These are phyloP conservation scores for Pongo pygmaeus DNA, from an alignment of 2,113 vertebrate species.

Conservation along the genomic window DNA sequence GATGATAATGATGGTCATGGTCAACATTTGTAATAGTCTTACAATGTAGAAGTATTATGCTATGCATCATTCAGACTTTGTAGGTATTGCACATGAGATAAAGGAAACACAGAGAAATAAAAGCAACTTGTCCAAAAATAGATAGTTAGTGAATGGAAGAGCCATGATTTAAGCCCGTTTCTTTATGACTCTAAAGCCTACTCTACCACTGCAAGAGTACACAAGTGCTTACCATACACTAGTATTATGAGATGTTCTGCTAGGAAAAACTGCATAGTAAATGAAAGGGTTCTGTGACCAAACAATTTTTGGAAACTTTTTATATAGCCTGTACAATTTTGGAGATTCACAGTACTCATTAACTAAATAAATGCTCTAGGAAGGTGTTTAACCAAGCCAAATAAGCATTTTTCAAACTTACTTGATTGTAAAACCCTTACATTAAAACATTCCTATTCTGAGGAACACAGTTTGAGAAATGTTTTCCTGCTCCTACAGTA, in stretches of 20 bases:
- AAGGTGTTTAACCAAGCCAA: background rate
- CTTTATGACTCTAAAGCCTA: background rate
- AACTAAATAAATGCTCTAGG: background rate
- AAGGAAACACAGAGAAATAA: background rate
- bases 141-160: background rate
- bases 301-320: background rate
- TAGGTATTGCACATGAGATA: background rate
- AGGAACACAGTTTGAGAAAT: constrained; percentile 27
- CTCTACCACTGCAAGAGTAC: background rate
- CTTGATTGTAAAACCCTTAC: background rate
- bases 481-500: background rate
- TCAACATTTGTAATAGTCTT: background rate
- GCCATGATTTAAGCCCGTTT: background rate
- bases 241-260: background rate
- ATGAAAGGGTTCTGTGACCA: background rate
- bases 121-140: background rate
- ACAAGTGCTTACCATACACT: background rate
- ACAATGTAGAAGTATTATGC: background rate
- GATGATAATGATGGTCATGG: too few relatives aligned
- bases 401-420: background rate
- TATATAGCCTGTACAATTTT: background rate
- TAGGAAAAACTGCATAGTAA: background rate
- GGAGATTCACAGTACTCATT: background rate
- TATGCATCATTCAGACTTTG: background rate
- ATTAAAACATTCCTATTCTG: background rate